phyloP scores from a whole-genome alignment of 1,140 invertebrate genomes.

The Drosophila lini region DNA sequence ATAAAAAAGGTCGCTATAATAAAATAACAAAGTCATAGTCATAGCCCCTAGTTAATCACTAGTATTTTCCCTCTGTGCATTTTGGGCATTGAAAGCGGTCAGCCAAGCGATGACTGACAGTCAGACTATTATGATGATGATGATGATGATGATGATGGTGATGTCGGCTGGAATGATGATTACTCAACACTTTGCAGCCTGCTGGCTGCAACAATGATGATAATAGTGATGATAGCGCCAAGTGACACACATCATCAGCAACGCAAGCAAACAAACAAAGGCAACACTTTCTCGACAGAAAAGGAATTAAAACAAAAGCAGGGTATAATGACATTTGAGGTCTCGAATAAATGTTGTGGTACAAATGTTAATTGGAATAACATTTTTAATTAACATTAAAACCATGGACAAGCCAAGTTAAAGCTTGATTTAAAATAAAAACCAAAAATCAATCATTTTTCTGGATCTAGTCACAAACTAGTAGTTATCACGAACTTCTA shows the following conservation, averaged over 20 bases:
- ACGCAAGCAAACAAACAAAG: conserved; percentile 32
- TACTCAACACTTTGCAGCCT: conserved; percentile 56
- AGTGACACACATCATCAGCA: conserved; percentile 46
- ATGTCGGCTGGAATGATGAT: conserved; percentile 39
- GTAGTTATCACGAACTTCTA: not conserved
- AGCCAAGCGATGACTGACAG: conserved; percentile 22
- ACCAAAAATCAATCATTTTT: not conserved
- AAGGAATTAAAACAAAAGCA: conserved; percentile 1
- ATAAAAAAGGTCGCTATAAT: too few relatives aligned
- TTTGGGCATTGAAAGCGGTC: conserved; percentile 31
- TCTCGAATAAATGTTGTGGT: not conserved
- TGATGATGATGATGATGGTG: conserved; percentile 8
- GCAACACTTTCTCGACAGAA: conserved; percentile 20
- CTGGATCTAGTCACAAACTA: too few relatives aligned
- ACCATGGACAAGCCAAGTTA: not conserved
- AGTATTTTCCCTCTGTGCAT: conserved; percentile 10
- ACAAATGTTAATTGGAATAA: too few relatives aligned
- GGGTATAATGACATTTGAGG: not conserved
- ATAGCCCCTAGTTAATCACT: too few relatives aligned
- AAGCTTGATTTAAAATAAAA: not conserved
- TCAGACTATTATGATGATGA: conserved; percentile 5
- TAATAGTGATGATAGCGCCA: conserved; percentile 39
- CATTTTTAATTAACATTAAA: not conserved
- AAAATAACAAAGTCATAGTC: too few relatives aligned
- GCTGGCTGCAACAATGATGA: conserved; percentile 29